Conservation (phyloP, 2,797 vertebrate genomes). For the Sebastes paucispinis region DNA sequence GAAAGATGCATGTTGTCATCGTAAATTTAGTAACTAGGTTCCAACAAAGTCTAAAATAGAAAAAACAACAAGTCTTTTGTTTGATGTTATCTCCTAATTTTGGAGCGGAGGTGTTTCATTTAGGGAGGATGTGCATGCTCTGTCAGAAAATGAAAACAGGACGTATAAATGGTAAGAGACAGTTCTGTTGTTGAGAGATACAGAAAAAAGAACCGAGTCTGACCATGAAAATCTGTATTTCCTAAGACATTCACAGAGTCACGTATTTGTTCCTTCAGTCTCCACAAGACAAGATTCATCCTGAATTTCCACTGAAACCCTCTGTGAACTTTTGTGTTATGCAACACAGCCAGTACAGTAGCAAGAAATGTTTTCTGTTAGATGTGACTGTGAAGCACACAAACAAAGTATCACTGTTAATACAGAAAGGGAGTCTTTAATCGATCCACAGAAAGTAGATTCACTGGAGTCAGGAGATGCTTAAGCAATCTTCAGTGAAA, state of each 20-base stretch:
- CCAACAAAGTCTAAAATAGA: conserved; percentile 11
- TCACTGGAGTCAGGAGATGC: background rate
- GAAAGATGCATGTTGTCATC: background rate
- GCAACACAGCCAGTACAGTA: background rate
- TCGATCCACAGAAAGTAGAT: background rate
- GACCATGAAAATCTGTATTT: background rate
- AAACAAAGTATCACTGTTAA: background rate
- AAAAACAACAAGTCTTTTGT: background rate
- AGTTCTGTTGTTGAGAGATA: background rate
- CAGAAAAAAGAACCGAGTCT: background rate
- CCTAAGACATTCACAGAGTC: background rate
- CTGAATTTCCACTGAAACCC: conserved; percentile 8
- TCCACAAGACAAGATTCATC: conserved; percentile 7
- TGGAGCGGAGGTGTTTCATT: background rate
- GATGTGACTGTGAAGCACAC: background rate
- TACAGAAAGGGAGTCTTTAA: background rate
- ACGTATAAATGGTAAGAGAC: background rate
- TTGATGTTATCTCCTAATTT: conserved; percentile 17
- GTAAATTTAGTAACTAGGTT: conserved; percentile 20
- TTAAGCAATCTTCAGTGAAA: background rate
- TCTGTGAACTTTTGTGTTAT: background rate
- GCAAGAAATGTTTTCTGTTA: background rate
- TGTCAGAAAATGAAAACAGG: background rate
- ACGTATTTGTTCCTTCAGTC: conserved; percentile 10
- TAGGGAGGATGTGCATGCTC: background rate